Evolutionary conservation across 2,888 invertebrate genomes (phyloP), one percentile per base, ranked within the genome.

Genomic region (Panopea generosa): DNA sequence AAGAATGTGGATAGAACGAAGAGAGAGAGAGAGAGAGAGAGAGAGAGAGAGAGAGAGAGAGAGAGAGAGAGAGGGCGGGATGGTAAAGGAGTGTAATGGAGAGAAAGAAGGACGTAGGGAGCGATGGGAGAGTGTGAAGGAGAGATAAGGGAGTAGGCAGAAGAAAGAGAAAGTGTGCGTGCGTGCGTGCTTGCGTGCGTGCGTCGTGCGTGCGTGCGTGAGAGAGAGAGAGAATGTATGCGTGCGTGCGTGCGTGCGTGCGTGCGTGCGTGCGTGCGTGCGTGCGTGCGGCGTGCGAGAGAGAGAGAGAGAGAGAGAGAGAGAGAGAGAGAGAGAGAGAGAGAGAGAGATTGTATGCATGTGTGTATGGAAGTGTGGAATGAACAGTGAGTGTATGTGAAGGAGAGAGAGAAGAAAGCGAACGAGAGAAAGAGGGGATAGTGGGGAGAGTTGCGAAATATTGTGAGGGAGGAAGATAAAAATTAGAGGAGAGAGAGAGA

Each of bases 301-400:
- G n/a, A n/a, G n/a, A n/a, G n/a, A n/a, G 50, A 18, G 16, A 33
- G 50, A 18, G 9, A 57, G 49, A 61, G 38, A 26, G 70, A 45
- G 20, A 24, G 69, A 24, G 59, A 66, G 47, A 72, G 77, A 4
- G 52, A 57, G 20, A 14, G 62, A 27, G 62, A 47, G 1, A 50
- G 50, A 24, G 29, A 67, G 49, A n/a, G n/a, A n/a, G n/a, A n/a
- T n/a, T n/a, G n/a, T n/a, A n/a, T n/a, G n/a, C n/a, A n/a, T n/a
- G n/a, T 9, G 18, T 9, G 50, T 9, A 20, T 9, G 50, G 50
- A 43, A 22, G 40, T 14, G 16, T 14, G 20, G 33, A 18, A n/a
- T 38, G 33, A 18, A 11, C 7, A 22, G 18, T 9, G 50, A 18
- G 18, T 9, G 50, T 9, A 50, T 9, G 20, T 9, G 18, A 18